Percentiles rank a stretch among this genome's conserved stretches.
These are phyloP conservation scores for Allacma fusca DNA, from an alignment of 2,888 invertebrate species.

Conservation along the genomic window DNA sequence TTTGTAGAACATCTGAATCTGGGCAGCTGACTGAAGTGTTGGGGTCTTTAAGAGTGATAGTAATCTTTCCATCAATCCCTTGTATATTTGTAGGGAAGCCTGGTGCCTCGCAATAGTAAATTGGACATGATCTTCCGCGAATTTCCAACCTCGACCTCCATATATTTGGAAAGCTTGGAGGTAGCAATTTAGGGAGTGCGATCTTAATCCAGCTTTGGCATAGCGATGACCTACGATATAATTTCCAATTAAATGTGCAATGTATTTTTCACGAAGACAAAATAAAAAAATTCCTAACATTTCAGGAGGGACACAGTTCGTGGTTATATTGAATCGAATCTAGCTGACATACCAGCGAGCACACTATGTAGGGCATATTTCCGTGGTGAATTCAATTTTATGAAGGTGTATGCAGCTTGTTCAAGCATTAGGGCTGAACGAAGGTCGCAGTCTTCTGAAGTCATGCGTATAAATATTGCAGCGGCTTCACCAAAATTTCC, in stretches of 20 bases:
- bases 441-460: conserved; percentile 96
- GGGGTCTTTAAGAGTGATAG: conserved; percentile 73
- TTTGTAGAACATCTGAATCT: conserved; percentile 53
- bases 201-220: conserved; percentile 89
- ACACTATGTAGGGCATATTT: conserved; percentile 98
- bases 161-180: conserved; percentile 87
- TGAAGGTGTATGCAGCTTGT: conserved; percentile 92
- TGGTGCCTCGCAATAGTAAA: conserved; percentile 92
- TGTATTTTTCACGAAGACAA: too few species aligned
- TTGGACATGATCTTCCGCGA: conserved; percentile 95
- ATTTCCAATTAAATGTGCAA: too few species aligned
- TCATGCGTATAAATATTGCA: conserved; percentile 91
- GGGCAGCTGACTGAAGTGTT: conserved; percentile 62
- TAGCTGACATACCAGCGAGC: conserved; percentile 72
- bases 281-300: too few species aligned
- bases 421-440: conserved; percentile 92
- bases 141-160: conserved; percentile 81
- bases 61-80: conserved; percentile 49
- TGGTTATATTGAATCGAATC: too few species aligned
- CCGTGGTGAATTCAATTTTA: conserved; percentile 74
- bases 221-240: conserved; percentile 87
- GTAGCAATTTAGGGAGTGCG: conserved; percentile 91
- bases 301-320: too few species aligned
- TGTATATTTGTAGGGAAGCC: conserved; percentile 72
- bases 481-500: conserved; percentile 91